Conservation (phyloP, 2,113 vertebrate genomes). For the Nothobranchius furzeri region DNA sequence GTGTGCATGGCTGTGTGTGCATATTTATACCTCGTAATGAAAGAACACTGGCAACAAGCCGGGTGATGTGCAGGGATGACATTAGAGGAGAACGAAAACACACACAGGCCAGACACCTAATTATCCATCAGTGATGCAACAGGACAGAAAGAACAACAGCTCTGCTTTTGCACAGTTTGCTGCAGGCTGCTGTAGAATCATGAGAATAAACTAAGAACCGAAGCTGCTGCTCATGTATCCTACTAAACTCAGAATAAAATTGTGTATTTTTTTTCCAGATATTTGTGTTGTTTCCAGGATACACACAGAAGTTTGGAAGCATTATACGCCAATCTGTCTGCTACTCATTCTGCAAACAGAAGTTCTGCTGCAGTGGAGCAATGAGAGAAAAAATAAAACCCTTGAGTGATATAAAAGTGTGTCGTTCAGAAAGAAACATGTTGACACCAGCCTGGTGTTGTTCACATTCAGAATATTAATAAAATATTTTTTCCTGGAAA, state of each 20-base stretch:
- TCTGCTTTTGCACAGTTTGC: conserved; percentile 1
- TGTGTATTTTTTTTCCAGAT: not conserved
- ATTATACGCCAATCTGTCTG: conserved; percentile 12
- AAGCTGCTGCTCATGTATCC: conserved; percentile 4
- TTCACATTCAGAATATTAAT: not conserved
- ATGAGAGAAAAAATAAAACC: conserved; percentile 11
- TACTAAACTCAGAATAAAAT: conserved; percentile 1
- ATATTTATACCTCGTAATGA: conserved; percentile 18
- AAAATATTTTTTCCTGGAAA: conserved; percentile 7
- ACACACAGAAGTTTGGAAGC: conserved; percentile 10
- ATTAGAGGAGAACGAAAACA: conserved; percentile 41
- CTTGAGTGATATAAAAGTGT: not conserved
- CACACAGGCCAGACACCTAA: conserved; percentile 44
- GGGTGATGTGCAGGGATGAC: conserved; percentile 25
- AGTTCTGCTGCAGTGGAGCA: conserved; percentile 8
- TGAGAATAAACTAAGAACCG: not conserved
- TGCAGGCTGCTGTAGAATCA: not conserved
- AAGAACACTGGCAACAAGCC: conserved; percentile 27
- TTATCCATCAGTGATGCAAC: conserved; percentile 56
- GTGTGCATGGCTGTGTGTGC: conserved; percentile 17
- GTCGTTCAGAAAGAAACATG: no score
- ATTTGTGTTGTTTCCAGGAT: conserved; percentile 19
- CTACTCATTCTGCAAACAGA: conserved; percentile 4
- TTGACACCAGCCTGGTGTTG: no score
- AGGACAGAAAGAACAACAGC: conserved; percentile 21